Evolutionary conservation across 2,797 vertebrate species (phyloP), one percentile per base, ranked within the genome.

Genomic region (Danio choprae): DNA sequence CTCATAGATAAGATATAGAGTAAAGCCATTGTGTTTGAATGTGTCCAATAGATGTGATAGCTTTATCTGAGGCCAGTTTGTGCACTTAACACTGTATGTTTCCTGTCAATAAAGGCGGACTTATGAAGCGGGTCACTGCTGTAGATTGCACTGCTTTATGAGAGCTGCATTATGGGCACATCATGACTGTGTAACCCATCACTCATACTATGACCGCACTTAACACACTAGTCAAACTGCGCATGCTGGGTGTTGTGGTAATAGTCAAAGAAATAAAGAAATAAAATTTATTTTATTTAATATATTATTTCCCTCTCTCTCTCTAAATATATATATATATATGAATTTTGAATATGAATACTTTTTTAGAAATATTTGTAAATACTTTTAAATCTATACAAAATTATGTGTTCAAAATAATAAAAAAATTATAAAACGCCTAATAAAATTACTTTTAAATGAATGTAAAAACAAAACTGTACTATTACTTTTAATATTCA

Each of bases 1-100:
- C 50, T 75, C 4, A 6, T 40, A 63, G 84, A 83, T 85, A 79
- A 83, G 84, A 79, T 85, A 79, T 85, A 73, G 79, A 72, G 43
- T 56, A 46, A 65, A 16, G 50, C 44, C n/a, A 36, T 64, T 77
- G 68, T 46, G 56, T 80, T 86, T 81, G 46, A 73, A 69, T 79
- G 40, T 62, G 43, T 60, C 64, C 70, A 56, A 67, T 69, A 81
- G 63, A 41, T 41, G 69, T 72, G 67, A 38, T 58, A 41, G 8
- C 40, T 72, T 43, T 41, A 72, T 72, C 70, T 58, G 41, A 72
- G 53, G 15, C n/a, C 7, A 29, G 53, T 13, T 44, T 76, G 56
- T 82, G 75, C 71, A 51, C 73, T 43, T 69, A 80, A 64, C 73
- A 77, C 73, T 80, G 80, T 70, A 74, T 80, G 44, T 73, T 82